Conservation (phyloP, 2,888 invertebrate species). For the Tridacna crocea region DNA sequence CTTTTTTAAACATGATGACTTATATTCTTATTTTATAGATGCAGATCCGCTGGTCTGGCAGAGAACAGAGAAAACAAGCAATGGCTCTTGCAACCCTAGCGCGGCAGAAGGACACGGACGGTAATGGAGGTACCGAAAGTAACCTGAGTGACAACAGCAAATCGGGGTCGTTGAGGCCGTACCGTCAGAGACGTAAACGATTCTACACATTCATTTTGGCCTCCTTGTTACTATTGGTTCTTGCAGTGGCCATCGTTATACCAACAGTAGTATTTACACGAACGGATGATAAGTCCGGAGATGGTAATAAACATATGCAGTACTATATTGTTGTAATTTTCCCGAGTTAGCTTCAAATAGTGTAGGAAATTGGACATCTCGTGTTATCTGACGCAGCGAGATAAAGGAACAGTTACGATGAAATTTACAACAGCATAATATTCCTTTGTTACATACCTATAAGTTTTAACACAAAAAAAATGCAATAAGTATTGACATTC, state of each 20-base stretch:
- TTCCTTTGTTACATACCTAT: too few species aligned
- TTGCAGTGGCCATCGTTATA: neutral
- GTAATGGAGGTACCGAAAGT: neutral
- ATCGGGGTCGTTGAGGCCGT: neutral
- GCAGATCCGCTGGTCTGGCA: conserved; percentile 15
- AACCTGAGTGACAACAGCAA: neutral
- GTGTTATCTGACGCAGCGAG: too few species aligned
- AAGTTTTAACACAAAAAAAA: too few species aligned
- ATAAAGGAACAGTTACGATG: too few species aligned
- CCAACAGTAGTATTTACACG: neutral
- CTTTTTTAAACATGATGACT: too few species aligned
- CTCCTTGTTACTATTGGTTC: neutral
- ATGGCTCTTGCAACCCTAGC: conserved; percentile 1
- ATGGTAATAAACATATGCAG: too few species aligned
- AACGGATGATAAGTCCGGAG: neutral
- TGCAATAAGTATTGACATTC: too few species aligned
- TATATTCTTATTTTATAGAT: neutral
- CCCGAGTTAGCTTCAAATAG: too few species aligned
- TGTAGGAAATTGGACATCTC: too few species aligned
- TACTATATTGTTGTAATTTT: too few species aligned
- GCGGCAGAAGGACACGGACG: neutral
- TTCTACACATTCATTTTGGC: neutral
- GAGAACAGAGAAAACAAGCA: conserved; percentile 1
- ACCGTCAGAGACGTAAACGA: neutral
- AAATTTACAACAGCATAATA: too few species aligned